Base-by-base conservation (phyloP, 2,888 invertebrate genomes). In the Amiota communis region DNA sequence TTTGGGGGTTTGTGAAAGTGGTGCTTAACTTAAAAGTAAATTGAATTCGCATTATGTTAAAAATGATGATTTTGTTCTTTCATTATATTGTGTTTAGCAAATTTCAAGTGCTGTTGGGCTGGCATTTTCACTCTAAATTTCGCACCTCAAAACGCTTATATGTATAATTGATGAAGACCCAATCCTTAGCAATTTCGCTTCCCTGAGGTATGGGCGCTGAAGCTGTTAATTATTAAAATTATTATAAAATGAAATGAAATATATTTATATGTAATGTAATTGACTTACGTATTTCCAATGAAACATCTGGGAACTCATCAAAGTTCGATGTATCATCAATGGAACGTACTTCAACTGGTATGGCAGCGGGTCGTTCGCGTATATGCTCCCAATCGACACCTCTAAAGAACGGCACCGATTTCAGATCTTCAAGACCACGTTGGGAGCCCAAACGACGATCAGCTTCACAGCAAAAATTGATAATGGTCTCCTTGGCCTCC, bases 301-400 rank as follows among this genome's bases (percentile, higher is more conserved):
- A 98, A 86, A 98, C 98, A 91, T 99, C 99, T 8, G 99, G 99
- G 92, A 99, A 99, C 87, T 99, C 99, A 91, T 99, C 99, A 90
- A 99, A 99, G 91, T 99, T 99, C 80, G 98, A 98, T 61, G 99
- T 99, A 91, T 99, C 99, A 90, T 99, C 99, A 85, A 99, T 99
- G 80, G 98, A 98, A 89, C 96, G 96, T 75, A 99, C 98, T 89
- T 98, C 97, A 36, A 99, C 98, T 67, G 97, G 95, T 90, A 99
- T 98, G 84, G 99, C 99, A 76, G 99, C 98, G 70, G 99, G 99
- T 74, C 99, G 93, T 90, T 99, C 99, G 77, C 99, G 93, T 87
- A 99, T 99, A 91, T 99, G 98, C 86, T 96, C 97, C 99, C 99
- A 99, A 90, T 99, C 99, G 72, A 99, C 98, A 82, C 96, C 97